A percentile compares a stretch with the other conserved stretches of the same genome.
phyloP scores from a whole-genome alignment of 2,797 vertebrate species.

The Myiotriccus ornatus region DNA sequence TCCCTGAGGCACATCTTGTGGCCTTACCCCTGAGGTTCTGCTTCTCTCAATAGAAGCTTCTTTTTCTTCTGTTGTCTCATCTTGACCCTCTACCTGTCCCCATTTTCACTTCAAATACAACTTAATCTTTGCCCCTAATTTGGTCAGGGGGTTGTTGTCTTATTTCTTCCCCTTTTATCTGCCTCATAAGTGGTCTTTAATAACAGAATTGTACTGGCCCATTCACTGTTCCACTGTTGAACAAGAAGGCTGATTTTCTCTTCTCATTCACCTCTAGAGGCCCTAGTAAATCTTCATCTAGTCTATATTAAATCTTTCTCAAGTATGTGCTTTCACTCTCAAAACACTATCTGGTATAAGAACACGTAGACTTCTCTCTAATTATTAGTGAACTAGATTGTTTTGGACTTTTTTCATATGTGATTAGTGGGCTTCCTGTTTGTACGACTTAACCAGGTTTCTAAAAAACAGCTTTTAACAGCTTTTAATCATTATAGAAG shows the following conservation, averaged over 20 bases:
- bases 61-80: neutral
- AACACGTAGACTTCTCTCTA: neutral
- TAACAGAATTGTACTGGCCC: neutral
- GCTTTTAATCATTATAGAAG: neutral
- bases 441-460: neutral
- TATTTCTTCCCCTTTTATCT: neutral
- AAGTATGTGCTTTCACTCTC: neutral
- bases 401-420: rapidly evolving
- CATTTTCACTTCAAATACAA: neutral
- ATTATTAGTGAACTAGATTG: neutral
- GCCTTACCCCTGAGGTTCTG: neutral
- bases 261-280: neutral
- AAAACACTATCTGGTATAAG: neutral
- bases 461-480: neutral
- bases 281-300: neutral
- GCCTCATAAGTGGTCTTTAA: neutral
- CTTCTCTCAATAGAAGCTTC: no score
- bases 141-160: rapidly evolving
- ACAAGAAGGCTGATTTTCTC: neutral
- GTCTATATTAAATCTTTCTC: neutral
- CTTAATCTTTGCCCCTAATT: neutral
- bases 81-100: neutral
- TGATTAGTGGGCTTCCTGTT: neutral
- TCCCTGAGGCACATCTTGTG: neutral
- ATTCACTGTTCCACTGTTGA: neutral